phyloP scores from a whole-genome alignment of 2,113 vertebrate genomes.

The Gavialis gangeticus region DNA sequence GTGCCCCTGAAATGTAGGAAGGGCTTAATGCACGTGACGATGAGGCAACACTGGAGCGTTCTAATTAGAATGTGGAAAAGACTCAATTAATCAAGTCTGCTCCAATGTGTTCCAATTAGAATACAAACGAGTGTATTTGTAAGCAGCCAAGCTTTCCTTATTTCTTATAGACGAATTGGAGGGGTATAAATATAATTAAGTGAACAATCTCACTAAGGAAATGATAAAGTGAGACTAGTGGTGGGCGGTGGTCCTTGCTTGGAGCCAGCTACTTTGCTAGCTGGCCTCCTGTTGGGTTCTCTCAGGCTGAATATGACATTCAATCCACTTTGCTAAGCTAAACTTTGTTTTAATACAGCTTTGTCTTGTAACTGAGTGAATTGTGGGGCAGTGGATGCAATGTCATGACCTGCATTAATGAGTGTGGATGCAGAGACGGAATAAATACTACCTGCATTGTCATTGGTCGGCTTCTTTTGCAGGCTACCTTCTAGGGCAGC shows the following conservation, averaged over 20 bases:
- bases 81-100: no score
- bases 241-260: background rate
- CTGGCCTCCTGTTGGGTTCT: background rate
- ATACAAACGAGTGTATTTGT: no score
- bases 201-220: background rate
- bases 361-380: background rate
- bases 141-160: background rate
- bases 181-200: background rate
- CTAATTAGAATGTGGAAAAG: no score
- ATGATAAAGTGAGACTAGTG: constrained; percentile 19
- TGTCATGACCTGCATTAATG: background rate
- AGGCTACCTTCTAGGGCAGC: background rate
- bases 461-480: background rate
- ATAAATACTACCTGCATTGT: accelerated
- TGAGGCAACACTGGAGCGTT: no score
- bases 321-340: background rate
- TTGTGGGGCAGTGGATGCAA: background rate
- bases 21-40: no score
- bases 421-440: background rate
- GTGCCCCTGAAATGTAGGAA: no score
- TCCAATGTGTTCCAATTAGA: no score
- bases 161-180: background rate
- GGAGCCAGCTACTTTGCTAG: constrained; percentile 26
- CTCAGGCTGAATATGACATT: background rate
- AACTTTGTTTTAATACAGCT: background rate